Conservation (phyloP, 2,888 invertebrate species). For the Trilocha varians region DNA sequence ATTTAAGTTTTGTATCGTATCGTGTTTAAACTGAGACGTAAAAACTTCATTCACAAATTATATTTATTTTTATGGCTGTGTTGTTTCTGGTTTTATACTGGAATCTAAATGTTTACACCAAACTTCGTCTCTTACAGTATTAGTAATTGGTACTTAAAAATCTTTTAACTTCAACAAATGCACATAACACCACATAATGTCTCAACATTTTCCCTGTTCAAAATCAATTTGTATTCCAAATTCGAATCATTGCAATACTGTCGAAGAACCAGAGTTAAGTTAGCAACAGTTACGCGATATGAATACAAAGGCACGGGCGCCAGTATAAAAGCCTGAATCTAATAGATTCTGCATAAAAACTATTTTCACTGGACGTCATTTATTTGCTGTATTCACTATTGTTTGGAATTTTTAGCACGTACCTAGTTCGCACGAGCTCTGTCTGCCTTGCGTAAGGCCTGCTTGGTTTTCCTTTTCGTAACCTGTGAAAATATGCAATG, state of each 20-base stretch:
- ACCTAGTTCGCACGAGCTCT: constrained; percentile 51
- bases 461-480: constrained; percentile 10
- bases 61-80: no score
- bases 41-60: no score
- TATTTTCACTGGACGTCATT: constrained; percentile 26
- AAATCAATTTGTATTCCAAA: not conserved
- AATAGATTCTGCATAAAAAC: constrained; percentile 14
- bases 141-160: no score
- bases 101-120: no score
- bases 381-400: constrained; percentile 34
- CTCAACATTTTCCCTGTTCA: not conserved
- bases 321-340: not conserved
- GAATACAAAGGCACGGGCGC: not conserved
- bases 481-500: not conserved
- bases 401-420: constrained; percentile 60
- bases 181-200: not conserved
- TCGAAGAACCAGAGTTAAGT: not conserved
- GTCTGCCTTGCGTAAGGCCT: constrained; percentile 27
- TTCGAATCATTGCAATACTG: not conserved
- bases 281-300: not conserved
- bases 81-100: no score
- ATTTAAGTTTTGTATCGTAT: not conserved
- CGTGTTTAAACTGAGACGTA: not conserved
- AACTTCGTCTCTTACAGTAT: no score
- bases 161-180: no score